Conservation (phyloP, 2,797 vertebrate genomes). For the Typhlichthys subterraneus region DNA sequence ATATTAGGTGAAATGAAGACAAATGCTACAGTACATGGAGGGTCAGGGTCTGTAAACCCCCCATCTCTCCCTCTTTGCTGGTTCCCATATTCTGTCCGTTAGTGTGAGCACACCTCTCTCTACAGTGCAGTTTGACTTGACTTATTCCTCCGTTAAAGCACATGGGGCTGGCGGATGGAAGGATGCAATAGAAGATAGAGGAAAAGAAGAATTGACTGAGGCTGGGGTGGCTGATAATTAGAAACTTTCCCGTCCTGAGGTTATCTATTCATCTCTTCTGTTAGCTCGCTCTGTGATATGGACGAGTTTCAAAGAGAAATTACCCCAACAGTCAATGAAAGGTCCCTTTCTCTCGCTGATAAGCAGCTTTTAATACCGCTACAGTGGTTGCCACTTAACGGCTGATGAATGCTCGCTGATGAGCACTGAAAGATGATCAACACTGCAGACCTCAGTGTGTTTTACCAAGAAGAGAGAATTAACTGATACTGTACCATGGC, state of each 20-base stretch:
- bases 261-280: slow-evolving; percentile 50
- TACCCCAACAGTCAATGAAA: slow-evolving; percentile 61
- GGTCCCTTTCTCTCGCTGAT: slow-evolving; percentile 43
- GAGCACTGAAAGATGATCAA: slow-evolving; percentile 57
- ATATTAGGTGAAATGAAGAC: background rate
- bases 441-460: slow-evolving; percentile 28
- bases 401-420: slow-evolving; percentile 38
- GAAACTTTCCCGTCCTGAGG: slow-evolving; percentile 45
- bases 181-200: slow-evolving; percentile 11
- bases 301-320: slow-evolving; percentile 41
- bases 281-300: slow-evolving; percentile 29
- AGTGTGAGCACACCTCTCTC: slow-evolving; percentile 56
- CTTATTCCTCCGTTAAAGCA: slow-evolving; percentile 45
- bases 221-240: slow-evolving; percentile 64
- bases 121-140: slow-evolving; percentile 40
- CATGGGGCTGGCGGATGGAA: background rate
- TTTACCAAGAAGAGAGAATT: slow-evolving; percentile 39
- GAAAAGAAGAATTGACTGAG: slow-evolving; percentile 21
- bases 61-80: slow-evolving; percentile 22
- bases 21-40: background rate
- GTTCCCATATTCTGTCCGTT: slow-evolving; percentile 57
- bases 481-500: slow-evolving; percentile 38
- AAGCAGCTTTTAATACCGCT: slow-evolving; percentile 55
- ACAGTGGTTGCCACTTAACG: slow-evolving; percentile 47
- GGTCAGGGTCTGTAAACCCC: slow-evolving; percentile 22